Conservation (phyloP, 1,140 invertebrate genomes). For the Cydia strobilella region DNA sequence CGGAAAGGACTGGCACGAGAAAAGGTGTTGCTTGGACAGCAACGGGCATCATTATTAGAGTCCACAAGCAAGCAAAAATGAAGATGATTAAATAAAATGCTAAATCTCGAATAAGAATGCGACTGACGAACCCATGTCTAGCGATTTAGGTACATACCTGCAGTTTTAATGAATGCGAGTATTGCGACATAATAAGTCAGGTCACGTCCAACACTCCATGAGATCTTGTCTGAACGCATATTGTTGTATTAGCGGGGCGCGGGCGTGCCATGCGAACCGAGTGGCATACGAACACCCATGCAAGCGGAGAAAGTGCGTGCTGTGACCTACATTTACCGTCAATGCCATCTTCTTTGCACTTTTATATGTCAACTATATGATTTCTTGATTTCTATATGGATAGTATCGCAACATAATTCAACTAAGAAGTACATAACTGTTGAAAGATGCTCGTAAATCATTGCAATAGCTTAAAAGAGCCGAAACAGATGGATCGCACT, state of each 20-base stretch:
- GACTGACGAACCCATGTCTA: not conserved
- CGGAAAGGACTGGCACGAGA: too few species aligned
- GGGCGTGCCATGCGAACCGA: conserved; percentile 21
- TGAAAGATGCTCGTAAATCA: too few species aligned
- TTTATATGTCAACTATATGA: not conserved
- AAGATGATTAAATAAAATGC: not conserved
- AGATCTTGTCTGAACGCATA: conserved; percentile 17
- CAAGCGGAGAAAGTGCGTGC: conserved; percentile 25
- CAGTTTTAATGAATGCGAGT: not conserved
- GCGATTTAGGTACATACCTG: not conserved
- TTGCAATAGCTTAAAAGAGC: too few species aligned
- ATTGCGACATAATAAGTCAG: conserved; percentile 12
- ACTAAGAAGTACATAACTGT: not conserved
- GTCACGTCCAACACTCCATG: conserved; percentile 21
- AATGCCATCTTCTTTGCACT: conserved; percentile 28
- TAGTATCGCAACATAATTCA: not conserved
- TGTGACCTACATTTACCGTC: conserved; percentile 12
- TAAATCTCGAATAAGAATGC: not conserved
- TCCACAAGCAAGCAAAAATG: not conserved
- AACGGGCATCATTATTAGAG: too few species aligned
- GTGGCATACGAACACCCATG: conserved; percentile 28
- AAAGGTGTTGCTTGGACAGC: too few species aligned
- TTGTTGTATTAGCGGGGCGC: conserved; percentile 30
- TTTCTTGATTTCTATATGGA: not conserved
- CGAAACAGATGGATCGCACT: too few species aligned